A percentile compares a stretch with the other conserved stretches of the same genome.
phyloP scores from a whole-genome alignment of 2,797 vertebrate genomes.

The Rhodeus uyekii region DNA sequence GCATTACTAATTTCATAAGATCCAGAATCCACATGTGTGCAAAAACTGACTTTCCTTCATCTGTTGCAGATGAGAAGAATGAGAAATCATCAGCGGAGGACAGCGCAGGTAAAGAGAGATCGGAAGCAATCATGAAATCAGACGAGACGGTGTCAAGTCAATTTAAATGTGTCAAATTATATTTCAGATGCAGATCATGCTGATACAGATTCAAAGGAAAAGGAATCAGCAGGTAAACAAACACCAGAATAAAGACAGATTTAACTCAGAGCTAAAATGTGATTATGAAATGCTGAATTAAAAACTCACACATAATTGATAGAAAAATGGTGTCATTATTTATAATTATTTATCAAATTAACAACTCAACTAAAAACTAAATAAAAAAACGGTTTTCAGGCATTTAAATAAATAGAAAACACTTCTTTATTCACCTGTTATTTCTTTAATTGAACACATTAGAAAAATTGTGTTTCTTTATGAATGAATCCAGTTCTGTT shows the following conservation, averaged over 20 bases:
- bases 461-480: not conserved
- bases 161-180: not conserved
- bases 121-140: rapidly evolving
- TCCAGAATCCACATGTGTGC: not conserved
- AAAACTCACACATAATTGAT: not conserved
- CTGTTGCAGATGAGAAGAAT: constrained; percentile 26
- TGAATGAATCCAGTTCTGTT: not conserved
- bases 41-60: not conserved
- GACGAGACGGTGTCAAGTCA: not conserved
- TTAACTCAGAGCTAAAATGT: not conserved
- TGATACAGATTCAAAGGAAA: constrained; percentile 35
- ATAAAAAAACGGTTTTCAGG: not conserved
- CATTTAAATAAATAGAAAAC: not conserved
- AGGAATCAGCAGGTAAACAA: constrained; percentile 40
- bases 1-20: not conserved
- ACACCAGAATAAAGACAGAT: not conserved
- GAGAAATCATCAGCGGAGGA: constrained; percentile 36
- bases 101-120: constrained; percentile 19
- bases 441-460: not conserved
- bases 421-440: not conserved
- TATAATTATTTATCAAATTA: not conserved
- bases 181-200: constrained; percentile 38
- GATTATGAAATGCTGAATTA: not conserved
- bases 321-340: not conserved
- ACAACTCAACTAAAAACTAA: not conserved